Evolutionary conservation across 2,113 vertebrate genomes (phyloP).

Genomic region (Nibea albiflora): DNA sequence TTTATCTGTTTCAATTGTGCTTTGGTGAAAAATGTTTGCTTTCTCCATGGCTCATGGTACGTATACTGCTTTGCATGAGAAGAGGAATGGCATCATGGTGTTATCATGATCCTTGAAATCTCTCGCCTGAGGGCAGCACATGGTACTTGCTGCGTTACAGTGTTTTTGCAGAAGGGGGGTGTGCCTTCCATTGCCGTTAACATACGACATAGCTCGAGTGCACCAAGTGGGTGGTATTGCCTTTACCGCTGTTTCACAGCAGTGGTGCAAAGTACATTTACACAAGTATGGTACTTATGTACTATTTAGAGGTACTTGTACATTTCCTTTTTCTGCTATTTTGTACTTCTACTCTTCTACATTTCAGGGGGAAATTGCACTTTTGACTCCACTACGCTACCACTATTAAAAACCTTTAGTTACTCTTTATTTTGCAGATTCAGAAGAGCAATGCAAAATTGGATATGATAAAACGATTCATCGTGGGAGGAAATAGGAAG

Average conservation of each 20-base stretch:
- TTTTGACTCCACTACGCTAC: background rate
- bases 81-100: slow-evolving; percentile 49
- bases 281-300: background rate
- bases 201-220: slow-evolving; percentile 23
- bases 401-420: background rate
- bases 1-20: background rate
- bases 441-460: background rate
- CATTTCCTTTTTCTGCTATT: background rate
- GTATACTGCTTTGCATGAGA: slow-evolving; percentile 4
- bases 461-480: background rate
- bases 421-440: background rate
- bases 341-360: background rate
- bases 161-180: slow-evolving; percentile 22
- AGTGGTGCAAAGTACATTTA: background rate
- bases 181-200: slow-evolving; percentile 36
- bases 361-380: background rate
- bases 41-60: slow-evolving; percentile 13
- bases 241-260: background rate
- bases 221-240: slow-evolving; percentile 25
- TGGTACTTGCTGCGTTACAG: slow-evolving; percentile 31
- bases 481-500: too few relatives aligned
- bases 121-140: slow-evolving; percentile 46
- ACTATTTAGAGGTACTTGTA: background rate
- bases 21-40: slow-evolving; percentile 20
- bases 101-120: slow-evolving; percentile 62